phyloP scores from a whole-genome alignment of 2,888 invertebrate species.

The Drosophila recens region DNA sequence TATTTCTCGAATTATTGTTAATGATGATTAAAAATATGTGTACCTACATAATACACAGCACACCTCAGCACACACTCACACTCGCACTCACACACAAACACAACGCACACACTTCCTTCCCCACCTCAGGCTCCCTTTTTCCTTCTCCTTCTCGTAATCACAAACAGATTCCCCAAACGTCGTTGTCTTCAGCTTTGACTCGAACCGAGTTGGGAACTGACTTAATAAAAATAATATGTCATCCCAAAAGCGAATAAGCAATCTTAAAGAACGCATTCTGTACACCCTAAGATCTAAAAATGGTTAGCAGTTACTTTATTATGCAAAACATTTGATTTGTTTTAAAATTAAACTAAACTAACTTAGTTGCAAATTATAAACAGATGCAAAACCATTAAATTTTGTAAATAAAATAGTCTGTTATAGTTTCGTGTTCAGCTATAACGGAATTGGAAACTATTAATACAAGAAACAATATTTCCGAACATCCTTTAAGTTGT shows the following conservation, averaged over 20 bases:
- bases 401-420: too few relatives aligned
- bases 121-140: neutral
- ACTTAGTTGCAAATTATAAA: too few relatives aligned
- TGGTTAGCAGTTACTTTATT: too few relatives aligned
- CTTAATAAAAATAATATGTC: slow-evolving; percentile 47
- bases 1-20: slow-evolving; percentile 84
- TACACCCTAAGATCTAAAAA: neutral
- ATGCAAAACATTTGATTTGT: too few relatives aligned
- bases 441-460: too few relatives aligned
- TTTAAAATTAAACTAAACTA: too few relatives aligned
- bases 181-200: slow-evolving; percentile 39
- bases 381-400: too few relatives aligned
- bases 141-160: slow-evolving; percentile 20
- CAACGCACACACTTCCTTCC: slow-evolving; percentile 13
- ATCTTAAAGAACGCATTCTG: neutral
- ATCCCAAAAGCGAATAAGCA: neutral
- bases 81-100: slow-evolving; percentile 5
- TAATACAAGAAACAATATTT: too few relatives aligned
- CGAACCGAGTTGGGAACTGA: slow-evolving; percentile 36
- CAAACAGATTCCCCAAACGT: slow-evolving; percentile 63
- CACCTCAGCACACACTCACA: slow-evolving; percentile 54
- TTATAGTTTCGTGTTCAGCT: too few relatives aligned
- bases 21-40: slow-evolving; percentile 84
- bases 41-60: slow-evolving; percentile 65
- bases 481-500: too few relatives aligned